phyloP scores from a whole-genome alignment of 2,113 vertebrate genomes.

The Cyprichromis sp. region DNA sequence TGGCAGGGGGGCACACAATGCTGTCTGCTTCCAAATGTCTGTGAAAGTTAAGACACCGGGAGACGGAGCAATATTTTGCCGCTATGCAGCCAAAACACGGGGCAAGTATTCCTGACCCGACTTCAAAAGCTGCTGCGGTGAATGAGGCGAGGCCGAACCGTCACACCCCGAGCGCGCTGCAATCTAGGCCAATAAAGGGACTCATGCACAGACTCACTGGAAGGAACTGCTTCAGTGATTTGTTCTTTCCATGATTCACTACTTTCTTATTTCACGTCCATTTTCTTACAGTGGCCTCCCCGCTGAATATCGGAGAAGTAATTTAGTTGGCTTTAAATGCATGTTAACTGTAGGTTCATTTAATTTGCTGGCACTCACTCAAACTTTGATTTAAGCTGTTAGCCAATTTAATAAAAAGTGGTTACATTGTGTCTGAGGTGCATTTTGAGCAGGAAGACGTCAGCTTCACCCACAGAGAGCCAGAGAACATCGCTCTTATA shows the following conservation, averaged over 20 bases:
- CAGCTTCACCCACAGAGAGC: not conserved
- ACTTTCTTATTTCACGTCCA: not conserved
- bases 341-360: not conserved
- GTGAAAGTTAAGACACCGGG: conserved; percentile 38
- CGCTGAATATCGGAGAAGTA: not conserved
- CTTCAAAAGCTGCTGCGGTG: conserved; percentile 33
- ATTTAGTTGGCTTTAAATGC: not conserved
- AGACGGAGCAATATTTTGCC: conserved; percentile 11
- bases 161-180: conserved; percentile 1
- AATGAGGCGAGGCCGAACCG: not conserved
- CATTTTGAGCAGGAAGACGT: not conserved
- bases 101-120: conserved; percentile 28
- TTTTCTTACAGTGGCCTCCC: not conserved
- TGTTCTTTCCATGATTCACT: conserved; percentile 23
- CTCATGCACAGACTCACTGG: not conserved
- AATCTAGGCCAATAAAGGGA: conserved; percentile 17
- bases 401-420: not conserved
- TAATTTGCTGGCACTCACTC: conserved; percentile 4
- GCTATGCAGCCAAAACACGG: conserved; percentile 7
- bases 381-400: conserved; percentile 15
- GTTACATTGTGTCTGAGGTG: not conserved
- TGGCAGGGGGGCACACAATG: not conserved
- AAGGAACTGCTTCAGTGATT: conserved; percentile 15
- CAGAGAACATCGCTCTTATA: not conserved
- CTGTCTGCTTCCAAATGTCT: conserved; percentile 19